Percentiles rank a stretch among this genome's conserved stretches.
These are phyloP conservation scores for Pangasius krempfi DNA, from an alignment of 2,797 vertebrate species.

Conservation along the genomic window DNA sequence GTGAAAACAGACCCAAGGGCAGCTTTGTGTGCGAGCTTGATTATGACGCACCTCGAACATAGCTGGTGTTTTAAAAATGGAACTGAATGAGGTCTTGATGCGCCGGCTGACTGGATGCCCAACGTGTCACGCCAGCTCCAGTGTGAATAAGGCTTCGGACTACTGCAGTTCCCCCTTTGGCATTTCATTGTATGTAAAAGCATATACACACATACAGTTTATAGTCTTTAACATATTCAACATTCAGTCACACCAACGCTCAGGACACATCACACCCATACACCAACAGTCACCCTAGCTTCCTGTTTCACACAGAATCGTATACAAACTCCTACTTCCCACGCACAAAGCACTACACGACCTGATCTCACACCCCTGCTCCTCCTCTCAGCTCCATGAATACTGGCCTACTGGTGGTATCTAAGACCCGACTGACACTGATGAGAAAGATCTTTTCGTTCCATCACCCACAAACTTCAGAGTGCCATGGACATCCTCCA, in stretches of 20 bases:
- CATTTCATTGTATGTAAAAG: background rate
- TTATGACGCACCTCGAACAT: background rate
- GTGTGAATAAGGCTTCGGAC: background rate
- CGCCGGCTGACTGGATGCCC: background rate
- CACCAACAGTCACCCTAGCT: background rate
- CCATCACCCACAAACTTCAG: background rate
- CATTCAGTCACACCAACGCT: too few relatives aligned
- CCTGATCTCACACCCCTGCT: background rate
- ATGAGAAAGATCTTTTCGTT: background rate
- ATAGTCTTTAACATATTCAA: too few relatives aligned
- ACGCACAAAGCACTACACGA: background rate
- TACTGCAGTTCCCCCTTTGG: background rate
- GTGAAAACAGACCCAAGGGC: background rate
- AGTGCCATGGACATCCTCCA: background rate
- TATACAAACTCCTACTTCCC: background rate
- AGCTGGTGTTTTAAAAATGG: background rate
- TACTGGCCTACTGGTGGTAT: background rate
- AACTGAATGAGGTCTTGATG: background rate
- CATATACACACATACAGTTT: too few relatives aligned
- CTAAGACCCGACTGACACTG: background rate
- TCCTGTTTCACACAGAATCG: background rate
- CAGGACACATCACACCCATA: too few relatives aligned
- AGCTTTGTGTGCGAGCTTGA: background rate
- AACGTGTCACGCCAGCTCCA: background rate
- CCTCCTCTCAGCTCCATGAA: background rate